phyloP scores from a whole-genome alignment of 1,140 invertebrate genomes.

The Euglossa dilemma region DNA sequence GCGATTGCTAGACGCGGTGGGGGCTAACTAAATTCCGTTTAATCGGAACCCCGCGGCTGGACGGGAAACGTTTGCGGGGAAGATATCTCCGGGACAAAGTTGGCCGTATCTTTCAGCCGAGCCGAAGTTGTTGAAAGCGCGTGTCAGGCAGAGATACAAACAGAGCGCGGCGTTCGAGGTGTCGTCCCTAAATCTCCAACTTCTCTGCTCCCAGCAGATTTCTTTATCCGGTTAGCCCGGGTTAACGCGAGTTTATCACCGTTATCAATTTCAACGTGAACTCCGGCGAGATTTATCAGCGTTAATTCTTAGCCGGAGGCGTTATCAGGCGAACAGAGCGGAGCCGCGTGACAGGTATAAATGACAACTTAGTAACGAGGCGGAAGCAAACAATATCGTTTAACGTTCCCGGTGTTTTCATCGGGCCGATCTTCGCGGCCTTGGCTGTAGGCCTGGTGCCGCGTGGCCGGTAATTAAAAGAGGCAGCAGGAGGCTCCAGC shows the following conservation, averaged over 20 bases:
- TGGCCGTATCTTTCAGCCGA: neutral
- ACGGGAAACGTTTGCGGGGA: neutral
- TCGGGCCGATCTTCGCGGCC: slow-evolving; percentile 21
- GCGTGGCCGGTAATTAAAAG: slow-evolving; percentile 54
- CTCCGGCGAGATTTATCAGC: neutral
- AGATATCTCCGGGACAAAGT: neutral
- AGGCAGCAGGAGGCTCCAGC: slow-evolving; percentile 31
- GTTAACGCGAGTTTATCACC: neutral
- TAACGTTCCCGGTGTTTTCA: slow-evolving; percentile 44
- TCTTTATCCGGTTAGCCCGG: neutral
- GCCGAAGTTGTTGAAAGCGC: neutral
- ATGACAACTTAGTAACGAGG: slow-evolving; percentile 32
- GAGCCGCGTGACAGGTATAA: neutral
- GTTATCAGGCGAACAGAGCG: neutral
- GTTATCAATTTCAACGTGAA: neutral
- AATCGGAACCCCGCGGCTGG: neutral
- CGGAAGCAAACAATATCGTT: slow-evolving; percentile 28
- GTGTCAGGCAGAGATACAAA: neutral
- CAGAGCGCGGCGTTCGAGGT: neutral
- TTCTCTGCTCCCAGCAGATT: too few species aligned
- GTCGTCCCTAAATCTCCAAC: neutral
- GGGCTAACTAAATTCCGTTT: neutral
- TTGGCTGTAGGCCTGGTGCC: neutral
- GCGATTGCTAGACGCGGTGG: neutral
- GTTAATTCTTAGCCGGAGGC: neutral